Evolutionary conservation across 2,888 invertebrate species (phyloP), one percentile per base, ranked within the genome.

Genomic region (Entomobrya proxima): DNA sequence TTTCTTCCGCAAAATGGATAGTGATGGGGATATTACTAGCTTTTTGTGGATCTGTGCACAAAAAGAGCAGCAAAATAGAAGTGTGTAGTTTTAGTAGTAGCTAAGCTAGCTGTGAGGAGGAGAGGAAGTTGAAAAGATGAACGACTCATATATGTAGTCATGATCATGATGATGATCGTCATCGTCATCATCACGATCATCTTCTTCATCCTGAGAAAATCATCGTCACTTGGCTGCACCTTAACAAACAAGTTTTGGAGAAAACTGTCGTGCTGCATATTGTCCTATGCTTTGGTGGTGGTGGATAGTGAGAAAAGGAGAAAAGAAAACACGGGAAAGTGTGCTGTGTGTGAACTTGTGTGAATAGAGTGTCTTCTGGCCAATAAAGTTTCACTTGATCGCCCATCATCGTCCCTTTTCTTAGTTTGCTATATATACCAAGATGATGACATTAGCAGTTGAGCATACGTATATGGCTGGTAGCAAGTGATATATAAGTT

Each of bases 351-450:
- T 52, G 21, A 27, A 27, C 30, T n/a, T n/a, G 2, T 55, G 9
- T 55, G 55, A 15, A 27, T 11, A 32, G 13, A 61, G 61, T 61
- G 47, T 47, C 30, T 77, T 61, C 24, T 37, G 69, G 69, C 69
- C 69, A 80, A 80, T 80, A 80, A 80, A 64, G 80, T 69, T 80
- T 69, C 55, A 69, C 80, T 80, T 80, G 80, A 80, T 80, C 69
- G 79, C 79, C 64, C 79, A 67, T 79, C 77, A 78, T 64, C 77
- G 47, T 52, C 77, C 30, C 61, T 40, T 24, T 11, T 61, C 6
- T 30, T 58, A 27, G 1, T n/a, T 55, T 27, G 6, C 3, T 52
- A 52, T 5, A 27, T 27, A 55, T 18, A 50, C 64, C 15, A 6
- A 32, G 9, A 64, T n/a, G 64, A n/a, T n/a, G n/a, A n/a, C n/a